Evolutionary conservation across 2,888 invertebrate genomes (phyloP).

Genomic region (Anorthoa munda): DNA sequence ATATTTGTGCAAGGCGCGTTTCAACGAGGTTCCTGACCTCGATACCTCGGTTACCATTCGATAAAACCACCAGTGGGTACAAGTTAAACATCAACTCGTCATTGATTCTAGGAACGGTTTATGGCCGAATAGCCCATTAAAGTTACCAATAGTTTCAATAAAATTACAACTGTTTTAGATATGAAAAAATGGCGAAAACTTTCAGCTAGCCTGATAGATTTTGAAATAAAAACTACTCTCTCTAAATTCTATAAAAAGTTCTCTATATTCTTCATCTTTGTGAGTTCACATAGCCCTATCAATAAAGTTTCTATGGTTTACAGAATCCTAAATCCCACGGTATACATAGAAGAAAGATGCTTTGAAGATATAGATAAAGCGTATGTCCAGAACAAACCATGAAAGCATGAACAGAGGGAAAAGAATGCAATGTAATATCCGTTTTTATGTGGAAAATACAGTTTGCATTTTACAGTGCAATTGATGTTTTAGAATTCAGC

Average conservation of each 20-base stretch:
- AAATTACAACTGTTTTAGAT: conserved; percentile 5
- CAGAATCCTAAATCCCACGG: background rate
- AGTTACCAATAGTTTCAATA: conserved; percentile 1
- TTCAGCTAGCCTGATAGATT: background rate
- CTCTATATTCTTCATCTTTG: background rate
- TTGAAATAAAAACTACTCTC: background rate
- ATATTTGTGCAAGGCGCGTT: conserved; percentile 62
- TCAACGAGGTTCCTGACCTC: conserved; percentile 58
- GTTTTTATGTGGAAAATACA: conserved; percentile 50
- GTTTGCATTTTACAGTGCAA: conserved; percentile 56
- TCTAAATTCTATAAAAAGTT: background rate
- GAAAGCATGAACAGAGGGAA: conserved; percentile 16
- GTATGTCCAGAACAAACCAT: conserved; percentile 21
- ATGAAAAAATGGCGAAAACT: conserved; percentile 3
- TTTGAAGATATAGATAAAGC: conserved; percentile 28
- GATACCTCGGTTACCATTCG: conserved; percentile 38
- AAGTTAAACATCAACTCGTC: conserved; percentile 33
- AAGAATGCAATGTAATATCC: conserved; percentile 34
- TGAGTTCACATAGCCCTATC: too few species aligned
- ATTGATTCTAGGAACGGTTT: conserved; percentile 35
- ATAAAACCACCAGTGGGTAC: conserved; percentile 31
- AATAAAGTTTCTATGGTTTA: background rate
- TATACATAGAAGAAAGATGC: background rate
- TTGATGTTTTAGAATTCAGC: conserved; percentile 66
- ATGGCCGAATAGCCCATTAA: conserved; percentile 8